phyloP scores from a whole-genome alignment of 2,797 vertebrate genomes.

The Danio albolineatus region DNA sequence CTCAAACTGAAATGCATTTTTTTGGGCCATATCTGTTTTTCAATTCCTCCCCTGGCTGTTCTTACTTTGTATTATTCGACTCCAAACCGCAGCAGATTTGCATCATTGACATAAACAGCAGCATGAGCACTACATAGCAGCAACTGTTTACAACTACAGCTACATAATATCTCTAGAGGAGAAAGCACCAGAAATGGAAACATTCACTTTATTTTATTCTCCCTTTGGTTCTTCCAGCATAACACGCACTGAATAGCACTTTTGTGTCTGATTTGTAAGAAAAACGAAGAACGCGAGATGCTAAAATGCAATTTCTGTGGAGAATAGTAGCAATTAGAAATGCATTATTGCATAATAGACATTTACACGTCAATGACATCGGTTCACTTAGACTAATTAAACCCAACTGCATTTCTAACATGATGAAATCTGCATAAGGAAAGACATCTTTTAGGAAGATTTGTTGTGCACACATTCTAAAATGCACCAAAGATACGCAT shows the following conservation, averaged over 20 bases:
- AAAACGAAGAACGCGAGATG: background rate
- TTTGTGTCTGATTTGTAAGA: constrained; percentile 8
- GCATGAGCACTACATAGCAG: background rate
- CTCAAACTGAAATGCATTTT: background rate
- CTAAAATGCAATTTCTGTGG: constrained; percentile 7
- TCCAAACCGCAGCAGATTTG: background rate
- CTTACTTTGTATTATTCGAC: background rate
- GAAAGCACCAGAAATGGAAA: background rate
- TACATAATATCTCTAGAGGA: background rate
- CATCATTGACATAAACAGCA: background rate
- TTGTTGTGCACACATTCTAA: too few species aligned
- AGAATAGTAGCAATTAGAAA: constrained; percentile 11
- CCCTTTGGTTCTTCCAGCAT: constrained; percentile 10
- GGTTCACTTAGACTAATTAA: constrained; percentile 9
- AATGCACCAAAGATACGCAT: background rate
- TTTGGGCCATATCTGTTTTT: background rate
- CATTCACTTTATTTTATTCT: background rate
- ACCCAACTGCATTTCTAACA: background rate
- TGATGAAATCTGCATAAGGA: too few species aligned
- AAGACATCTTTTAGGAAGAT: too few species aligned
- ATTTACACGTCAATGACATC: constrained; percentile 8
- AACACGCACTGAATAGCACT: background rate
- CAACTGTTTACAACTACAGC: background rate
- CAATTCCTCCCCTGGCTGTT: background rate
- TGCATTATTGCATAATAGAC: constrained; percentile 4